phyloP scores from a whole-genome alignment of 2,888 invertebrate genomes.

The Drosophila demipolita region DNA sequence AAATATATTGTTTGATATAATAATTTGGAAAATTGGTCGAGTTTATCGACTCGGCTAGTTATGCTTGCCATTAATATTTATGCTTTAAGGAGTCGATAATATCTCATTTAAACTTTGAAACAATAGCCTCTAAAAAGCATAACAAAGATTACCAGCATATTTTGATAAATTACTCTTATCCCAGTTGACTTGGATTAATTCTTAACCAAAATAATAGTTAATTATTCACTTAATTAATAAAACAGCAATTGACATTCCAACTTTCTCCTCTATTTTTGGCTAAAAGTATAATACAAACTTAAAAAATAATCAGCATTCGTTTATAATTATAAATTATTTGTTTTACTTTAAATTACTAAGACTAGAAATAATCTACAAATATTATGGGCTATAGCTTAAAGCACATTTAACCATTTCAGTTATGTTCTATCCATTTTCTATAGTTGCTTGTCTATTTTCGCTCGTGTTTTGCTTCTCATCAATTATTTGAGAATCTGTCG shows the following conservation, averaged over 20 bases:
- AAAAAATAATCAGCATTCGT: not conserved
- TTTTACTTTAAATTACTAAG: not conserved
- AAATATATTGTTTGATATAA: not conserved
- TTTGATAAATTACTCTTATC: not conserved
- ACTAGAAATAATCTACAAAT: not conserved
- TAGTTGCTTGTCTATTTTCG: not conserved
- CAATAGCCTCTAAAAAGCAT: not conserved
- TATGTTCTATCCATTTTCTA: not conserved
- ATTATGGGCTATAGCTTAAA: conserved; percentile 2
- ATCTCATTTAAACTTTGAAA: too few relatives aligned
- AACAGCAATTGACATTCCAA: not conserved
- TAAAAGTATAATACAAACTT: too few relatives aligned
- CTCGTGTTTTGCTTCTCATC: conserved; percentile 22
- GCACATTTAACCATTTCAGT: not conserved
- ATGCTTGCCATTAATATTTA: not conserved
- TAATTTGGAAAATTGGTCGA: too few relatives aligned
- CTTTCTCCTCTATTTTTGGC: too few relatives aligned
- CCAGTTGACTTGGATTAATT: not conserved
- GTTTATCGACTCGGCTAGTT: not conserved
- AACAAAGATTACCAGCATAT: not conserved
- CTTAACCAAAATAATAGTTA: not conserved
- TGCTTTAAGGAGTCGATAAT: too few relatives aligned
- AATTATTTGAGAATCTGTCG: conserved; percentile 51
- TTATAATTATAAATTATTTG: too few relatives aligned
- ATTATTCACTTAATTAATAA: not conserved